A percentile compares a stretch with the other conserved stretches of the same genome.
Evolutionary conservation across 2,888 invertebrate species (phyloP).

Genomic region (Ferrisia virgata): DNA sequence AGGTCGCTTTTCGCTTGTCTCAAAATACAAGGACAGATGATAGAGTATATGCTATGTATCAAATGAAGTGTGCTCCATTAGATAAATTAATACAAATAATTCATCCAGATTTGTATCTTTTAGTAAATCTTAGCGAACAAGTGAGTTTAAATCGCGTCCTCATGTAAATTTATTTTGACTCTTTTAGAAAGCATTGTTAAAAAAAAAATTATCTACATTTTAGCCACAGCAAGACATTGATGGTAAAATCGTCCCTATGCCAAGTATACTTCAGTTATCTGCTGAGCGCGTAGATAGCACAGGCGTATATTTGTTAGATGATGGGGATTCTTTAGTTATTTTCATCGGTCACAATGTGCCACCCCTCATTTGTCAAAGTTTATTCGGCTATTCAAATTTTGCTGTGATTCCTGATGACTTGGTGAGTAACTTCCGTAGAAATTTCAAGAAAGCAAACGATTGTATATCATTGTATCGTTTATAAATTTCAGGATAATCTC

Average conservation of each 20-base stretch:
- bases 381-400: slow-evolving; percentile 73
- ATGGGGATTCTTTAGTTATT: slow-evolving; percentile 74
- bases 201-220: slow-evolving; percentile 45
- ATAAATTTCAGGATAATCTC: slow-evolving; percentile 60
- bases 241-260: slow-evolving; percentile 59
- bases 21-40: slow-evolving; percentile 88
- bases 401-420: slow-evolving; percentile 66
- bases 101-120: slow-evolving; percentile 88
- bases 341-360: slow-evolving; percentile 79
- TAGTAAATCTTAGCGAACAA: slow-evolving; percentile 69
- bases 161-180: slow-evolving; percentile 11
- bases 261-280: slow-evolving; percentile 80
- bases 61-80: slow-evolving; percentile 84
- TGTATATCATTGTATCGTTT: background rate
- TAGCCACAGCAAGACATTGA: slow-evolving; percentile 52
- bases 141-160: slow-evolving; percentile 51
- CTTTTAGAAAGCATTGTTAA: slow-evolving; percentile 1
- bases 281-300: slow-evolving; percentile 69
- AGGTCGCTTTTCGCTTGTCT: slow-evolving; percentile 86
- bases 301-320: slow-evolving; percentile 90
- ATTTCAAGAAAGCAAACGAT: background rate
- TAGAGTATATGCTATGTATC: slow-evolving; percentile 87
- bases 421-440: background rate
- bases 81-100: slow-evolving; percentile 74
- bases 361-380: slow-evolving; percentile 69